Conservation (phyloP, 2,797 vertebrate genomes). For the Coracias cyanogaster region DNA sequence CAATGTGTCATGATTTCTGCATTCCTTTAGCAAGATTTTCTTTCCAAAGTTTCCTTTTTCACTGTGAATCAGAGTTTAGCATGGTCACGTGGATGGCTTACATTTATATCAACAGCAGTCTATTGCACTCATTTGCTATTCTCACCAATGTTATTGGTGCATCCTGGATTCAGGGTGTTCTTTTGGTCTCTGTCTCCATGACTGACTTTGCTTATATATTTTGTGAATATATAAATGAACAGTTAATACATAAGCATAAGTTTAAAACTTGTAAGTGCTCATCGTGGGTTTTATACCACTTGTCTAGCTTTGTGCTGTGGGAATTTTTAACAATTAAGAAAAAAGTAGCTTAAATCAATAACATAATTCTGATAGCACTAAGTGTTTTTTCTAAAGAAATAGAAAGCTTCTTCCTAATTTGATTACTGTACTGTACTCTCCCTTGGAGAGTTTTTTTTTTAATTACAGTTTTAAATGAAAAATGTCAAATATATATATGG, state of each 20-base stretch:
- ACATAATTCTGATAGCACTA: not conserved
- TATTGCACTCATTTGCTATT: not conserved
- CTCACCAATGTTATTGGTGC: not conserved
- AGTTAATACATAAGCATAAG: not conserved
- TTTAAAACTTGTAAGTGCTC: not conserved
- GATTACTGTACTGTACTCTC: not conserved
- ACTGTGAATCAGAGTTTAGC: not conserved
- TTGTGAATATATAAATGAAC: no score
- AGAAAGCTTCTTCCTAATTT: not conserved
- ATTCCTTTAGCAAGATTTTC: not conserved
- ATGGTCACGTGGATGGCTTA: not conserved
- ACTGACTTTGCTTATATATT: not conserved
- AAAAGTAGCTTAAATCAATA: not conserved
- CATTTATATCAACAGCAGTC: not conserved
- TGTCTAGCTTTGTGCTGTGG: not conserved
- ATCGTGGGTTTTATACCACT: fast-evolving
- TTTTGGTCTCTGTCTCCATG: not conserved
- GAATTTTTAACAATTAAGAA: not conserved
- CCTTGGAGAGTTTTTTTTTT: not conserved
- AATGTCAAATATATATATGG: not conserved
- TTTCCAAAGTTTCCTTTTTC: not conserved
- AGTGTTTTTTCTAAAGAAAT: not conserved
- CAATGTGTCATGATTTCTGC: not conserved
- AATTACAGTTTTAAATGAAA: not conserved
- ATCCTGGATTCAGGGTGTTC: not conserved